Conservation (phyloP, 2,797 vertebrate species). For the Artibeus lituratus region DNA sequence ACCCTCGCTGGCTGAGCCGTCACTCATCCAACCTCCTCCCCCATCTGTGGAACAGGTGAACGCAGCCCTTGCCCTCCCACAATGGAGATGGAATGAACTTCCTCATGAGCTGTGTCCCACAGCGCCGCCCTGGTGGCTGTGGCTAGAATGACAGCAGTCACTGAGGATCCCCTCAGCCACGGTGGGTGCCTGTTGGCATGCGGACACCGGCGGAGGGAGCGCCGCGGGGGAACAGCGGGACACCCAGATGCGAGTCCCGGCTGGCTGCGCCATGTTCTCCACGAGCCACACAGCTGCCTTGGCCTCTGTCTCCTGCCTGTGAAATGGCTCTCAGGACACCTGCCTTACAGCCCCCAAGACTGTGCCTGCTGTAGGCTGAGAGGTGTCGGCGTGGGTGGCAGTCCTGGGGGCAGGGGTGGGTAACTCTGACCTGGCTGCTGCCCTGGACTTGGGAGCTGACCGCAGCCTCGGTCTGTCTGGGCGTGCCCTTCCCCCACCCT, state of each 20-base stretch:
- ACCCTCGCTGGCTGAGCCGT: background rate
- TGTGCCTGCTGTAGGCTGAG: background rate
- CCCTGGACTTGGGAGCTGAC: background rate
- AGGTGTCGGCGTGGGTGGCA: background rate
- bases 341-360: too few relatives aligned
- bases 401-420: background rate
- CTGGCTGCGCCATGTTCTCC: accelerated
- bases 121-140: background rate
- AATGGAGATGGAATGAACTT: background rate
- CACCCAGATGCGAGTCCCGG: background rate
- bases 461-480: background rate
- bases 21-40: background rate
- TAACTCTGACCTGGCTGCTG: background rate
- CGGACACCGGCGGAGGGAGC: background rate
- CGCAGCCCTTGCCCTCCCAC: too few relatives aligned
- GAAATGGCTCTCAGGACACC: too few relatives aligned
- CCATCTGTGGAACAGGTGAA: background rate
- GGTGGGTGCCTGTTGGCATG: too few relatives aligned
- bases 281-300: background rate
- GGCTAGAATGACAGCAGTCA: too few relatives aligned
- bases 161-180: accelerated
- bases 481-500: background rate
- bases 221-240: background rate
- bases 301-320: background rate
- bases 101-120: too few relatives aligned